Percentiles rank a stretch among this genome's conserved stretches.
Conservation (phyloP, 2,113 vertebrate species). For the Cheilinus undulatus region DNA sequence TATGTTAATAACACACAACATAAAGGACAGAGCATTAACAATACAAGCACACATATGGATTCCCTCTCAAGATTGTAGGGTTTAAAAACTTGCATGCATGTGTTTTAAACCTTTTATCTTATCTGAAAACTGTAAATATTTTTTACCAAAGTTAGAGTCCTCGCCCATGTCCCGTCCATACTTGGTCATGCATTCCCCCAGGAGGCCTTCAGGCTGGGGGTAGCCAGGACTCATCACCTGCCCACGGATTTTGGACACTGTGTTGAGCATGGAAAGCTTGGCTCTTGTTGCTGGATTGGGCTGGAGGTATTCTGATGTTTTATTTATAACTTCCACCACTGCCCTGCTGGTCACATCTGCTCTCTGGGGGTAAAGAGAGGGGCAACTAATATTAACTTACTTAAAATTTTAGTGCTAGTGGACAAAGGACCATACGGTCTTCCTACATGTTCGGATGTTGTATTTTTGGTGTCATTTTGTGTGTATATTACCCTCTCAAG, state of each 20-base stretch:
- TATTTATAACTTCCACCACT: conserved; percentile 90
- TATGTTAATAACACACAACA: conserved; percentile 2
- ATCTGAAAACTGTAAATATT: background rate
- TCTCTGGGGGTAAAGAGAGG: conserved; percentile 81
- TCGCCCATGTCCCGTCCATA: conserved; percentile 92
- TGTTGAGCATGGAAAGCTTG: conserved; percentile 95
- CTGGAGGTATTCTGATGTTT: conserved; percentile 96
- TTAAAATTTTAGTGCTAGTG: too few species aligned
- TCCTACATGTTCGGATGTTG: background rate
- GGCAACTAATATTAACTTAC: background rate
- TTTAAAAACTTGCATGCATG: background rate
- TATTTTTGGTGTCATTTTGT: background rate
- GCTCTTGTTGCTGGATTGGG: conserved; percentile 92
- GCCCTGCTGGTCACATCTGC: conserved; percentile 97
- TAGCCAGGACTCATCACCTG: conserved; percentile 94
- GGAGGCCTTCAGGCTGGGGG: conserved; percentile 92
- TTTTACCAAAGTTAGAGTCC: conserved; percentile 94
- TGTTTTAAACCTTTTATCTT: background rate
- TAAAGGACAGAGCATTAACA: background rate
- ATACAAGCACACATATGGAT: background rate
- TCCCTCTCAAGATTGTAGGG: too few species aligned
- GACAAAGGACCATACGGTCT: too few species aligned
- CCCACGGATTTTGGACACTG: conserved; percentile 95
- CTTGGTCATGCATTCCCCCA: conserved; percentile 95
- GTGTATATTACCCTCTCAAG: conserved; percentile 89